Conservation (phyloP, 2,113 vertebrate genomes). For the Mirza zaza region DNA sequence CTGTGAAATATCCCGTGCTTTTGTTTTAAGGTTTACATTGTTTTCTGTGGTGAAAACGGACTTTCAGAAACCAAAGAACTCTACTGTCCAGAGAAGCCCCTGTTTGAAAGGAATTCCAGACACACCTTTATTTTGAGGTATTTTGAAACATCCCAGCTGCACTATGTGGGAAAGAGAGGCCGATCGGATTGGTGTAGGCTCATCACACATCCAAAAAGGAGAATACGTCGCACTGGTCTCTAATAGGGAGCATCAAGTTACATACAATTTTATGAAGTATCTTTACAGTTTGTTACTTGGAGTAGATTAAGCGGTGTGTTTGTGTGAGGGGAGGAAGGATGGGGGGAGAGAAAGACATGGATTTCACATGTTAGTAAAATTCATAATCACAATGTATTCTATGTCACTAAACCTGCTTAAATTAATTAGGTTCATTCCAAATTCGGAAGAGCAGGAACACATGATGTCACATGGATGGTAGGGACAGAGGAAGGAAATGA, state of each 20-base stretch:
- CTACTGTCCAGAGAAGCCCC: slow-evolving; percentile 79
- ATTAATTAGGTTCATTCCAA: neutral
- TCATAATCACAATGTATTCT: neutral
- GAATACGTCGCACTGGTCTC: neutral
- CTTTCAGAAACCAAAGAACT: slow-evolving; percentile 87
- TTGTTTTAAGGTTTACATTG: slow-evolving; percentile 85
- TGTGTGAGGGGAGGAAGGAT: neutral
- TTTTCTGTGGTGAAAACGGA: slow-evolving; percentile 85
- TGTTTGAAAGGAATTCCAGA: slow-evolving; percentile 88
- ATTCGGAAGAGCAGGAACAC: neutral
- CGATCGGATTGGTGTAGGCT: neutral
- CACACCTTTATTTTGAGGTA: slow-evolving; percentile 91
- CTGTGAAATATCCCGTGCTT: neutral
- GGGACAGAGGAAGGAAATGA: too few species aligned
- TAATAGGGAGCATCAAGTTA: neutral
- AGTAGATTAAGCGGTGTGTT: neutral
- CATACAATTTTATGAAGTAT: too few species aligned
- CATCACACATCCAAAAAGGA: neutral
- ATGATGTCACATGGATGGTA: accelerated
- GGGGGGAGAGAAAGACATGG: neutral
- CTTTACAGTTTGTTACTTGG: neutral
- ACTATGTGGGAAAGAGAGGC: neutral
- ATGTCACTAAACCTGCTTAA: neutral
- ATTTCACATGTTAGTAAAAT: neutral
- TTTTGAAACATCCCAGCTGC: neutral